Percentiles rank a stretch among this genome's conserved stretches.
Evolutionary conservation across 2,113 vertebrate species (phyloP).

Genomic region (Orycteropus afer): DNA sequence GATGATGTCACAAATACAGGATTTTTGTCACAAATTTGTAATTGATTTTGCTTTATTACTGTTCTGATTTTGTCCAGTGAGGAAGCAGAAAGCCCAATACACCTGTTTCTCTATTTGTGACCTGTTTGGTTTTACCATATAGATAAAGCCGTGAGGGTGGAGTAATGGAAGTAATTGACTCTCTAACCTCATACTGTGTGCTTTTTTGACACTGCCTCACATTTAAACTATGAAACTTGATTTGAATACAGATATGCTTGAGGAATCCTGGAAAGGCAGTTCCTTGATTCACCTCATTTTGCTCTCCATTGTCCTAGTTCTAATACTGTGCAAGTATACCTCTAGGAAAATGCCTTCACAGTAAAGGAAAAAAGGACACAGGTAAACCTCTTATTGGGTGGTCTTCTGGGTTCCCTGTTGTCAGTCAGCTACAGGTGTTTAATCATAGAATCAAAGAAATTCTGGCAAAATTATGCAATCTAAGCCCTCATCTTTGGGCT

Average conservation of each 20-base stretch:
- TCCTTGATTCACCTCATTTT: neutral
- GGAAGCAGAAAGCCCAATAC: neutral
- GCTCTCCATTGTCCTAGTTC: neutral
- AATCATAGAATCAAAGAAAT: neutral
- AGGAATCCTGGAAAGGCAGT: neutral
- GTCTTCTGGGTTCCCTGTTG: neutral
- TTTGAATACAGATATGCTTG: neutral
- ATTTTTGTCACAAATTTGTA: neutral
- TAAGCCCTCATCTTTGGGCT: neutral
- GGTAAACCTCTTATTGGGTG: neutral
- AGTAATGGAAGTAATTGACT: neutral
- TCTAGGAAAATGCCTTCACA: neutral
- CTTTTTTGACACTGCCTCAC: neutral
- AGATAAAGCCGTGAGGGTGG: neutral
- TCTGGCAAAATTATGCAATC: neutral
- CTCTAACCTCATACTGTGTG: neutral
- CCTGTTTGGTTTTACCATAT: neutral
- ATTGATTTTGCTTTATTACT: neutral
- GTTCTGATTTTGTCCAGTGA: neutral
- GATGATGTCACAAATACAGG: neutral
- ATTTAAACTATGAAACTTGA: neutral
- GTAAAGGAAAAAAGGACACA: neutral
- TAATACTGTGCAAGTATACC: rapidly evolving
- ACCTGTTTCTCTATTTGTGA: neutral
- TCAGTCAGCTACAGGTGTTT: neutral